These are phyloP conservation scores for Nannoperca australis DNA, from an alignment of 2,797 vertebrate species.

Conservation along the genomic window DNA sequence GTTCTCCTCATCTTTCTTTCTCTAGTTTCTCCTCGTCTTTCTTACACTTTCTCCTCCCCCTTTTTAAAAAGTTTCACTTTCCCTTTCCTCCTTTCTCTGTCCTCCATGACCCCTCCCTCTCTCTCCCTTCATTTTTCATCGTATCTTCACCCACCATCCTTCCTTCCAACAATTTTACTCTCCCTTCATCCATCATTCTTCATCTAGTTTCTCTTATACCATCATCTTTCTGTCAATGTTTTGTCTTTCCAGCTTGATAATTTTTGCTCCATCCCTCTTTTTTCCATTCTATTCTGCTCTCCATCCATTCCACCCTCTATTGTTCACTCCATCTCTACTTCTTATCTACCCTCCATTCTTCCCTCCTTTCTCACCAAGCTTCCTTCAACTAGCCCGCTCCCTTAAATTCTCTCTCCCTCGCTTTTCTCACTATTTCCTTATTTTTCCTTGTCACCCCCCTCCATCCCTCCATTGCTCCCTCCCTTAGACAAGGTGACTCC, in stretches of 20 bases:
- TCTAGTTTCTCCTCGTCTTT: slow-evolving; percentile 7
- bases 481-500: slow-evolving; percentile 57
- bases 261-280: not conserved
- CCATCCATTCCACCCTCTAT: not conserved
- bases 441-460: slow-evolving; percentile 13
- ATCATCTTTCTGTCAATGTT: not conserved
- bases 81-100: not conserved
- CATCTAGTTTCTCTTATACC: not conserved
- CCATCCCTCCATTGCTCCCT: slow-evolving; percentile 33
- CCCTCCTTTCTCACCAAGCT: not conserved
- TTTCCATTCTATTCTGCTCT: not conserved
- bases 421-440: slow-evolving; percentile 9
- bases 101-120: not conserved
- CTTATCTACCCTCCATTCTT: not conserved
- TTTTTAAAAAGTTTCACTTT: not conserved
- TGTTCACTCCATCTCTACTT: not conserved
- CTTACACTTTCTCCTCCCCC: not conserved
- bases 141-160: slow-evolving; percentile 1
- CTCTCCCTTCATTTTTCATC: slow-evolving; percentile 9
- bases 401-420: slow-evolving; percentile 9
- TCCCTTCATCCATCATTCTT: slow-evolving; percentile 9
- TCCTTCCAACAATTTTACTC: not conserved
- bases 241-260: not conserved
- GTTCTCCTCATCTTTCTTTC: not conserved
- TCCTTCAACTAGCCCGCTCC: not conserved